Evolutionary conservation across 2,888 invertebrate genomes (phyloP), one percentile per base, ranked within the genome.

Genomic region (Parelbella ahira): DNA sequence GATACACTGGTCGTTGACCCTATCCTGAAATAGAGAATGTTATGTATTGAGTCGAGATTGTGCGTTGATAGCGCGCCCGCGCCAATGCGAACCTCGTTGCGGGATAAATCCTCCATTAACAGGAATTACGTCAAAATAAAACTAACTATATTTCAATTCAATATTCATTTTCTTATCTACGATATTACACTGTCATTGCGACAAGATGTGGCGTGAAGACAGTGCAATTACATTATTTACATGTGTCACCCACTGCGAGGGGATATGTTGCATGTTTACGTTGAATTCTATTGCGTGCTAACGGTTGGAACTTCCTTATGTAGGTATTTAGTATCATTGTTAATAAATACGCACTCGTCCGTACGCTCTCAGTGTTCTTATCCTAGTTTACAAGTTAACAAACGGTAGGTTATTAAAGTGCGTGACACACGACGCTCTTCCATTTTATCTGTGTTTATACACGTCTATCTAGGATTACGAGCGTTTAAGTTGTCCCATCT

Each of bases 1-100:
- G 80, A 78, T 80, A 80, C 68, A 57, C 56, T 57, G 83, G 70
- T 56, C 76, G 60, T 73, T 73, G 78, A 80, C 76, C 78, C 54
- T 60, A 54, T 61, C 60, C 68, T 74, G 65, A 69, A 73, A 75
- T 68, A 69, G 73, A 68, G 64, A 64, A 68, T 63, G 68, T 63
- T 64, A 58, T 62, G 58, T 54, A 64, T 59, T 58, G 63, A 60
- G 68, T 65, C 59, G 49, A 70, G 73, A 78, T 74, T 60, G 55
- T 63, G 67, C 57, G 58, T 51, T 61, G 73, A 73, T 73, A 70
- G 60, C 58, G 57, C 59, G 53, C 60, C 57, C 60, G 53, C 60
- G 58, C 59, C 60, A 67, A 68, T 75, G 65, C 48, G 37, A 59
- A 76, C 69, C 58, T 58, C 54, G 57, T 44, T 51, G 49, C 46